These are phyloP conservation scores for Drosophila hamatofila DNA, from an alignment of 2,888 invertebrate species.

Conservation along the genomic window DNA sequence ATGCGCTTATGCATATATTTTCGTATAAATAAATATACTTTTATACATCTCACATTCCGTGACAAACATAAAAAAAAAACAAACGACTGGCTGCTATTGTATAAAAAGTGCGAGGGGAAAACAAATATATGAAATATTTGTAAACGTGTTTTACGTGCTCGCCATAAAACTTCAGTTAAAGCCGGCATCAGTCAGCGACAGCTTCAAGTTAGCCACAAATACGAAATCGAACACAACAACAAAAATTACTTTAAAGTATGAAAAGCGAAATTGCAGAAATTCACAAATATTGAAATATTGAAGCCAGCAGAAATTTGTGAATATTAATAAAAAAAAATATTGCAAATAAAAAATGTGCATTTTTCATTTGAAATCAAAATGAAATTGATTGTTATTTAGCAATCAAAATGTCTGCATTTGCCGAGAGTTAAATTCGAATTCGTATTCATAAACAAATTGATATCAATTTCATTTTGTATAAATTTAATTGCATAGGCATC, in stretches of 20 bases:
- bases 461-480: conserved; percentile 27
- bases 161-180: conserved; percentile 8
- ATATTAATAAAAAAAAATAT: not conserved
- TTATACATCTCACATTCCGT: conserved; percentile 1
- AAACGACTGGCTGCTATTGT: not conserved
- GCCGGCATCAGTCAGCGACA: not conserved
- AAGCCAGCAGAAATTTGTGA: not conserved
- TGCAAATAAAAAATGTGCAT: not conserved
- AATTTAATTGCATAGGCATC: conserved; percentile 40
- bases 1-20: not conserved
- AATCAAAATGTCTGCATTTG: conserved; percentile 2
- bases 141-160: conserved; percentile 9
- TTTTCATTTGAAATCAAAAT: not conserved
- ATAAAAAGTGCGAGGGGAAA: not conserved
- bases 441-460: conserved; percentile 24
- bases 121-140: conserved; percentile 11
- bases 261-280: not conserved
- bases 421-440: not conserved
- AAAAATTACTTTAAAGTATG: not conserved
- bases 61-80: conserved; percentile 1
- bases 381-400: conserved; percentile 4
- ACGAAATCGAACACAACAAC: not conserved
- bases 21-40: not conserved
- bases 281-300: not conserved
- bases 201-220: conserved; percentile 6